Base-by-base conservation (phyloP, 1,140 invertebrate species). In the Dufourea novaeangliae region DNA sequence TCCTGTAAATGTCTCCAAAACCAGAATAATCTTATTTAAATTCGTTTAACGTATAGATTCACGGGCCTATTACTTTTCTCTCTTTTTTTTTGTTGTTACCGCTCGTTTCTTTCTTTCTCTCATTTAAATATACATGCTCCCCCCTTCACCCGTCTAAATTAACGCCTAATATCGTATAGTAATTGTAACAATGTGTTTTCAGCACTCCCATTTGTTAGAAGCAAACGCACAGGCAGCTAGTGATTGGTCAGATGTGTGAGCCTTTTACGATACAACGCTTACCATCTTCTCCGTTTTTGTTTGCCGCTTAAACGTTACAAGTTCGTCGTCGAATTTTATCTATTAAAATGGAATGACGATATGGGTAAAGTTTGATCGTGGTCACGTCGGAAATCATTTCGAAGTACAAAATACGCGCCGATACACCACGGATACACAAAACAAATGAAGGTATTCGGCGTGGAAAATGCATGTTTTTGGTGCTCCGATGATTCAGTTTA, bases 241-340 rank as follows among this genome's bases (percentile, higher is more conserved):
- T 90, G 88, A 90, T 92, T 92, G 90, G 90, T 91, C 91, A 86
- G 86, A 50, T 50, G 79, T 87, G 80, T 91, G 83, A 89, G 85
- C 86, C 86, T 87, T 88, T 86, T 84, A 82, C 76, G 78, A 78
- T 83, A 78, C 78, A 82, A n/a, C 44, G 37, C 64, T 79, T 79
- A 56, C 64, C 32, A 39, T 74, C n/a, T n/a, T n/a, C n/a, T 14
- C 14, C 37, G 17, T 46, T 20, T 50, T 52, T 54, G 27, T 6
- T 52, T 54, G 27, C 4, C 39, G 52, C 67, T 71, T 64, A 56
- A 59, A 80, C 37, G 57, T 59, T 64, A 64, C 54, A 83, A n/a
- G n/a, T 50, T 7, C 20, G 2, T 69, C 75, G 70, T 69, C 67
- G 67, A 63, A 54, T 84, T 67, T 80, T 71, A 78, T 68, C 37